Base-by-base conservation (phyloP, 2,888 invertebrate species). In the Ectobius pallidus region DNA sequence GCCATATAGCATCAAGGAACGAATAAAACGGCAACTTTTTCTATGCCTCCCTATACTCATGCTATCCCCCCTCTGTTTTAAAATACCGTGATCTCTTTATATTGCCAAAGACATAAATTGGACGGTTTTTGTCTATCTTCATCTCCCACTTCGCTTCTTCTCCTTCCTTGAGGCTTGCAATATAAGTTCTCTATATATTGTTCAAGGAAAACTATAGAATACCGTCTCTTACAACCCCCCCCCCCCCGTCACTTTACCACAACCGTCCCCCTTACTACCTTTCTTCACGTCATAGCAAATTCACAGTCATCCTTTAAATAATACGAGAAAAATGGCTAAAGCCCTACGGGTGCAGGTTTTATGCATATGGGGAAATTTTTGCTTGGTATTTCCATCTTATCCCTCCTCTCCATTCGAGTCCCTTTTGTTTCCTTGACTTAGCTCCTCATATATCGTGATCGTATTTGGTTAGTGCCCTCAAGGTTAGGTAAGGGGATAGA, bases 51-150 rank as follows among this genome's bases (percentile, higher is more conserved):
- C 25, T 22, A 52, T 9, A 11, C 11, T 22, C 52, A 52, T 25
- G 22, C 52, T 25, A 4, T 25, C 3, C 4, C 52, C 52, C 25
- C 52, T 14, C 52, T 20, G 11, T 25, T 52, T 25, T 52, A 52
- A 52, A 52, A 65, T 18, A 65, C 65, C 9, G 25, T 65, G 65
- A 65, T 65, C 65, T 44, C 65, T 65, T 65, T 65, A 65, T 65
- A 65, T 65, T 9, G n/a, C 46, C 44, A 65, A 46, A 65, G 39
- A 65, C 65, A 65, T 65, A 65, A 65, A 65, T 65, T 65, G 65
- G 65, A 30, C 27, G 42, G 65, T 27, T 65, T 42, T 65, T 27
- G 11, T 39, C 62, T 39, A 62, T 62, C 32, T 18, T 34, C 34
- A 4, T 16, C 14, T n/a, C 22, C 42, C 9, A 3, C 55, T 7